phyloP scores from a whole-genome alignment of 1,140 invertebrate species.

The Hetaerina americana region DNA sequence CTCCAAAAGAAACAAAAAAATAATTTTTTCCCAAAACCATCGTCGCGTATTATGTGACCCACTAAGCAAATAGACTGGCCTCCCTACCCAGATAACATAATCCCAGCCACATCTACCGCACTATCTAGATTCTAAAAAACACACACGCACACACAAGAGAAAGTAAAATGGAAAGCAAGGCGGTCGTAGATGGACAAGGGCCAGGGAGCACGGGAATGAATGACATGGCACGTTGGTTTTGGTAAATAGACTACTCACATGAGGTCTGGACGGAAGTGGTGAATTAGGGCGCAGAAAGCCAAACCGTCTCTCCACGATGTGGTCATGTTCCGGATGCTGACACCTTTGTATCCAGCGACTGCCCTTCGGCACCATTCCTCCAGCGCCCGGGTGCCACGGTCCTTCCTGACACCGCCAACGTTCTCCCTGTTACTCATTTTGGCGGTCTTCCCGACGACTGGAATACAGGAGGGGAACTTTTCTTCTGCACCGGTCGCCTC shows the following conservation, averaged over 20 bases:
- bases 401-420: conserved; percentile 34
- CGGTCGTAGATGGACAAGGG: background rate
- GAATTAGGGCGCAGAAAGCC: conserved; percentile 92
- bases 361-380: conserved; percentile 79
- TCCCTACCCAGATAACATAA: background rate
- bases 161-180: background rate
- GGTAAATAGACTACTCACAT: conserved; percentile 60
- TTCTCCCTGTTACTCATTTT: background rate
- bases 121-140: too few species aligned
- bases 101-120: too few species aligned
- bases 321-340: conserved; percentile 82
- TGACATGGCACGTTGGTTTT: background rate
- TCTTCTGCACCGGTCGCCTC: too few species aligned
- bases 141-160: too few species aligned
- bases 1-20: too few species aligned
- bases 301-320: conserved; percentile 87
- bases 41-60: background rate
- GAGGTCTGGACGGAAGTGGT: conserved; percentile 87
- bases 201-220: background rate
- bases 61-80: background rate
- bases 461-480: too few species aligned
- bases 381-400: conserved; percentile 70
- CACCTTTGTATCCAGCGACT: conserved; percentile 75
- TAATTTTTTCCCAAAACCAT: too few species aligned
- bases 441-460: background rate